Evolutionary conservation across 2,113 vertebrate species (phyloP).

Genomic region (Hepsetus odoe): DNA sequence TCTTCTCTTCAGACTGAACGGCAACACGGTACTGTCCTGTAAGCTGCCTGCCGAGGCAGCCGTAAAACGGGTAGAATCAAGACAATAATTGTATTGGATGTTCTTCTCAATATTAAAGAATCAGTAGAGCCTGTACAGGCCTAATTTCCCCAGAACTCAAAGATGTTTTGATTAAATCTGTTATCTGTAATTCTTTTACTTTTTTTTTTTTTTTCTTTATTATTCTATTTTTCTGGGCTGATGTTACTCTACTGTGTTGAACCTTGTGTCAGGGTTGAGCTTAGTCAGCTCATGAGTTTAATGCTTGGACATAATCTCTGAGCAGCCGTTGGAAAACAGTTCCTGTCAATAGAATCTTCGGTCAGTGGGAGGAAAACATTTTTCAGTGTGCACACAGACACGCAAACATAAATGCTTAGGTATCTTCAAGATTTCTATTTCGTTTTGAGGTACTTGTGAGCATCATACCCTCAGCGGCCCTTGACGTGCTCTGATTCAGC

Average conservation of each 20-base stretch:
- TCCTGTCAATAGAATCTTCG: constrained; percentile 28
- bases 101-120: constrained; percentile 75
- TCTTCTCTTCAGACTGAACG: constrained; percentile 75
- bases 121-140: constrained; percentile 73
- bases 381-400: constrained; percentile 17
- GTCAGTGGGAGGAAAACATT: constrained; percentile 17
- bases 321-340: constrained; percentile 37
- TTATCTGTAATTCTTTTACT: constrained; percentile 67
- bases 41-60: constrained; percentile 66
- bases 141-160: constrained; percentile 70
- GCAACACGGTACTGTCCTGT: constrained; percentile 81
- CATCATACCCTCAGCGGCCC: constrained; percentile 10
- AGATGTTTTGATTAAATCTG: constrained; percentile 74
- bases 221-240: constrained; percentile 60
- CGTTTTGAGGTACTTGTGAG: constrained; percentile 29
- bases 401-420: constrained; percentile 30
- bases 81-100: constrained; percentile 81
- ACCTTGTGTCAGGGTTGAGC: constrained; percentile 58
- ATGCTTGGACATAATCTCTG: constrained; percentile 53
- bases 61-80: constrained; percentile 81
- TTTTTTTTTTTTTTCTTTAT: constrained; percentile 57
- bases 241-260: constrained; percentile 69
- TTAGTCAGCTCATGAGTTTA: constrained; percentile 65
- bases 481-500: constrained; percentile 13
- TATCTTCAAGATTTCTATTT: constrained; percentile 24